Evolutionary conservation across 2,888 invertebrate genomes (phyloP), one percentile per base, ranked within the genome.

Genomic region (Chaetogeoica ovagalla): DNA sequence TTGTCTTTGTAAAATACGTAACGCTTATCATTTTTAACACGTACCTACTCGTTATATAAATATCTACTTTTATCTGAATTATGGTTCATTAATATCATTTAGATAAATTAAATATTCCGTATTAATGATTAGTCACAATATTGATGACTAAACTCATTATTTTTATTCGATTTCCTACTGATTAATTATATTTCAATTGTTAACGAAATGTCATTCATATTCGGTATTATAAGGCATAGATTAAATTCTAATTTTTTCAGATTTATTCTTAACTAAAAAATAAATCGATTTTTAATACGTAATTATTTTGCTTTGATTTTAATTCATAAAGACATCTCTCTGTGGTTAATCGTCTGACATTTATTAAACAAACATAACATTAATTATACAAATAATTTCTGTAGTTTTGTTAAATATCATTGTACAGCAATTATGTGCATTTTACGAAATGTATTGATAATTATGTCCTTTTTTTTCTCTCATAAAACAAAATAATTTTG

Each of bases 371-470:
- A 55, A 55, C 4, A 48, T 66, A 21, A 17, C 21, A 43, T 17
- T 3, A 66, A 23, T 21, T 68, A 23, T 30, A 52, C 1, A 70
- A 30, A 11, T 39, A 23, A 63, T 73, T 63, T 65, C 3, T 43
- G 39, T 59, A 48, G 57, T 23, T 2, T 23, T 75, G 23, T 75
- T 68, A 19, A 66, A 30, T 43, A 23, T 23, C 39, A 30, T 57
- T 43, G 39, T 21, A 43, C 21, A 13, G 15, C 7, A 60, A 39
- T 21, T 68, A n/a, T 21, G 6, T 7, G n/a, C 5, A 5, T 88
- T 73, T 79, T 88, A 74, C 77, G 13, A 48, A 59, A 55, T 63
- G 19, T 8, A 76, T 76, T 59, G 43, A 68, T 76, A 68, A 76
- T 68, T 76, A 68, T 48, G 59, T 59, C 19, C 39, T 76, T 66